These are phyloP conservation scores for Cyclina sinensis DNA, from an alignment of 1,140 invertebrate genomes.

Conservation along the genomic window DNA sequence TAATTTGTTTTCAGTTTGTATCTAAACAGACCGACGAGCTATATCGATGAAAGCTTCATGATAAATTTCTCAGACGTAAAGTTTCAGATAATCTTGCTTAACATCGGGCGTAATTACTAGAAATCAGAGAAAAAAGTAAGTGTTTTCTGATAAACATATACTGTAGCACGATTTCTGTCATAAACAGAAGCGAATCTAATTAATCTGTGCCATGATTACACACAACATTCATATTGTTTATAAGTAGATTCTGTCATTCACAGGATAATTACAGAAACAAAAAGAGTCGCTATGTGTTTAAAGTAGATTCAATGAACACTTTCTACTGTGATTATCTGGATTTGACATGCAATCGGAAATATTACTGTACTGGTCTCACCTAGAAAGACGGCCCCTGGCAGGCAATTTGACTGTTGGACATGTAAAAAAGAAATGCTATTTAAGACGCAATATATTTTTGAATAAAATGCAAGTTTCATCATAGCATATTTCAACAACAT, in stretches of 20 bases:
- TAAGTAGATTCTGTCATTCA: background rate
- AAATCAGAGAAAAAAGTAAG: background rate
- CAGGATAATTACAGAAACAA: background rate
- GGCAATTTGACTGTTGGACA: no score
- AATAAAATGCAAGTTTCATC: no score
- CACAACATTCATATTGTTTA: slow-evolving; percentile 8
- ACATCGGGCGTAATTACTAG: background rate
- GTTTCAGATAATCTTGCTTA: background rate
- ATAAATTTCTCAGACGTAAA: background rate
- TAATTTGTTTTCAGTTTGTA: background rate
- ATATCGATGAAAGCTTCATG: background rate
- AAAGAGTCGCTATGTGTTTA: background rate
- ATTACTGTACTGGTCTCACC: no score
- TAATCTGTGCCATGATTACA: background rate
- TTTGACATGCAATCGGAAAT: no score
- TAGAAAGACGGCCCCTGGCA: no score
- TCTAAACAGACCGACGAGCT: background rate
- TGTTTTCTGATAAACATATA: background rate
- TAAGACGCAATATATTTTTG: no score
- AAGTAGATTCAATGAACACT: background rate
- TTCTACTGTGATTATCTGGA: background rate
- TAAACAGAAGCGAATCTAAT: background rate
- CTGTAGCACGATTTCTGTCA: background rate
- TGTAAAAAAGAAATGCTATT: no score
- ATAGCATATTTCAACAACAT: no score